These are phyloP conservation scores for Gastracanthus pulcherrimus DNA, from an alignment of 2,888 invertebrate genomes.

Conservation along the genomic window DNA sequence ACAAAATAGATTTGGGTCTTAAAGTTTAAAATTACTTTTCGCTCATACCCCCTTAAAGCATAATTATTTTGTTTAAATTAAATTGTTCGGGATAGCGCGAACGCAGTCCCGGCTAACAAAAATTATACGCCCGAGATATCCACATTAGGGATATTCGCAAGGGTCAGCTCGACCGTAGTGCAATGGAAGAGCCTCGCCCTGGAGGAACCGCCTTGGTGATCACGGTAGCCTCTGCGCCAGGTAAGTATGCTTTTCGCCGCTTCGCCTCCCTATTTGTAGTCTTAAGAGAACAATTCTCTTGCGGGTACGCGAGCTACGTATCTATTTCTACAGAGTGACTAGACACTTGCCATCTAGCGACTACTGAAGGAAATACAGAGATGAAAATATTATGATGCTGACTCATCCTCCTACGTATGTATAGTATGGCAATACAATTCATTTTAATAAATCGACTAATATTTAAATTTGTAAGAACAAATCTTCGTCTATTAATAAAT, in stretches of 20 bases:
- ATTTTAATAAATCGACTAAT: too few species aligned
- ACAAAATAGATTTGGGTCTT: too few species aligned
- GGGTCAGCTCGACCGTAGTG: constrained; percentile 80
- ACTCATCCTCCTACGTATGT: too few species aligned
- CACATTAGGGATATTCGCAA: constrained; percentile 79
- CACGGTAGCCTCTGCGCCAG: too few species aligned
- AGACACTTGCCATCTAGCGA: background rate
- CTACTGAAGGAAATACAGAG: background rate
- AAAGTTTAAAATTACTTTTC: too few species aligned
- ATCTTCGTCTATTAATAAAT: too few species aligned
- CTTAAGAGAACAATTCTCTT: background rate
- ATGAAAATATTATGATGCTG: too few species aligned
- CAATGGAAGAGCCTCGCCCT: constrained; percentile 79
- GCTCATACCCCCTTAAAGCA: too few species aligned
- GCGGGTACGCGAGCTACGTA: background rate
- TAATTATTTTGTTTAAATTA: background rate
- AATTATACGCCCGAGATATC: constrained; percentile 78
- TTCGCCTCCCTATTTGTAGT: background rate
- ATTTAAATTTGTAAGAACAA: too few species aligned
- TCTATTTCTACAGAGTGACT: background rate
- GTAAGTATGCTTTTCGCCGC: constrained; percentile 77
- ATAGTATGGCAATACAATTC: too few species aligned
- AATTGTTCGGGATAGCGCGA: constrained; percentile 72
- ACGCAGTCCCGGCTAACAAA: constrained; percentile 75
- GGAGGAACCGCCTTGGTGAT: constrained; percentile 77